Base-by-base conservation (phyloP, 2,797 vertebrate genomes). In the Parauchenoglanis punctatus region DNA sequence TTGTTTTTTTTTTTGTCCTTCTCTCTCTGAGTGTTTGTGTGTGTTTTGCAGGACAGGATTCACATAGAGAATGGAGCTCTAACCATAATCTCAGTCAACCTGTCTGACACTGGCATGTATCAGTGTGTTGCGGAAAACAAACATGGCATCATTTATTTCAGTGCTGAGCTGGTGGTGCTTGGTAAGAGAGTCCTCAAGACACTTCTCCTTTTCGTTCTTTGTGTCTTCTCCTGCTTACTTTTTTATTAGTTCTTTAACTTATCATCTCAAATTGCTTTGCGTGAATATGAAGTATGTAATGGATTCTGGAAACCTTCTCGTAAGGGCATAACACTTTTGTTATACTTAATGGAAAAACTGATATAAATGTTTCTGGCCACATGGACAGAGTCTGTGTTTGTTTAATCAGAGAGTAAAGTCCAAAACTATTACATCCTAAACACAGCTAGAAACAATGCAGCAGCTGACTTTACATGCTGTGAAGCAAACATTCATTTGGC, bases 101-200 rank as follows among this genome's bases (percentile, higher is more conserved):
- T 98, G 88, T 96, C 97, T 76, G 98, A 99, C 89, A 96, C 97
- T 81, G 98, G 97, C 92, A 97, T 97, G 96, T 99, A 98, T 95
- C 98, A 99, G 59, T 99, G 98, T 93, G 94, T 99, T 93, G 98
- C 98, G 1, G 98, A 99, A 94, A 99, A 99, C 94, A 99, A 98
- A 93, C 97, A 99, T 4, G 97, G 98, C 23, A 93, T 97, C 82
- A 96, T 98, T 93, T 97, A 97, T 92, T 97, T 98, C 20, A 97
- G 96, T 85, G 98, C 98, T 65, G 97, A 98, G 91, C 96, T 99
- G 92, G 96, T 96, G 93, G 98, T 99, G 93, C 90, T 98, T 92
- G 98, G 98, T 99, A 97, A 96, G 97, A 91, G 92, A 91, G 87
- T 90, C 91, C 93, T 58, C 56, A 25, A 35, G 54, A n/a, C 11